A percentile compares a stretch with the other conserved stretches of the same genome.
phyloP scores from a whole-genome alignment of 2,888 invertebrate genomes.

The Neria commutata region DNA sequence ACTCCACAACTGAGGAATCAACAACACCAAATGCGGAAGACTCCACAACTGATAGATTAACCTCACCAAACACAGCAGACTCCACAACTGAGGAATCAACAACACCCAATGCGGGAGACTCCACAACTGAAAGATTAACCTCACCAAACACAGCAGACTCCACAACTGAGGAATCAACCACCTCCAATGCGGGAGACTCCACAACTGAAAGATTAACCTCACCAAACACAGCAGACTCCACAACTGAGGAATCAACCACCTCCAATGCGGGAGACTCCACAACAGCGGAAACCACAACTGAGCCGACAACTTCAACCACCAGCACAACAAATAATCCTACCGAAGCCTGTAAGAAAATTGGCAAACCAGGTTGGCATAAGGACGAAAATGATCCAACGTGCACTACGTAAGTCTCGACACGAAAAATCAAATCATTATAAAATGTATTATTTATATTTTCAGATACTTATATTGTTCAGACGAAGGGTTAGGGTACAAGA shows the following conservation, averaged over 20 bases:
- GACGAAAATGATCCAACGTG: constrained; percentile 31
- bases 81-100: too few species aligned
- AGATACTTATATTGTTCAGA: constrained; percentile 6
- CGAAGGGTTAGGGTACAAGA: not conserved
- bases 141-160: not conserved
- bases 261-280: constrained; percentile 1
- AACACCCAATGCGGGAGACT: too few species aligned
- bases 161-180: not conserved
- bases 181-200: not conserved
- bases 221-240: constrained; percentile 1
- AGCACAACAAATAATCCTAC: not conserved
- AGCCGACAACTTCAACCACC: not conserved
- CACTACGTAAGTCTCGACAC: constrained; percentile 22
- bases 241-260: constrained; percentile 2
- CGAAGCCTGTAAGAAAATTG: constrained; percentile 24
- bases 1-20: too few species aligned
- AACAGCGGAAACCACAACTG: constrained; percentile 7
- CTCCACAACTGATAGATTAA: too few species aligned
- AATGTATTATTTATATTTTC: not conserved
- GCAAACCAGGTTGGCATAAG: constrained; percentile 16
- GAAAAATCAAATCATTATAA: not conserved
- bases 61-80: too few species aligned
- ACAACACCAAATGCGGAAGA: too few species aligned
- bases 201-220: constrained; percentile 1
- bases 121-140: too few species aligned